Conservation (phyloP, 2,888 invertebrate species). For the Chymomyza caudatula region DNA sequence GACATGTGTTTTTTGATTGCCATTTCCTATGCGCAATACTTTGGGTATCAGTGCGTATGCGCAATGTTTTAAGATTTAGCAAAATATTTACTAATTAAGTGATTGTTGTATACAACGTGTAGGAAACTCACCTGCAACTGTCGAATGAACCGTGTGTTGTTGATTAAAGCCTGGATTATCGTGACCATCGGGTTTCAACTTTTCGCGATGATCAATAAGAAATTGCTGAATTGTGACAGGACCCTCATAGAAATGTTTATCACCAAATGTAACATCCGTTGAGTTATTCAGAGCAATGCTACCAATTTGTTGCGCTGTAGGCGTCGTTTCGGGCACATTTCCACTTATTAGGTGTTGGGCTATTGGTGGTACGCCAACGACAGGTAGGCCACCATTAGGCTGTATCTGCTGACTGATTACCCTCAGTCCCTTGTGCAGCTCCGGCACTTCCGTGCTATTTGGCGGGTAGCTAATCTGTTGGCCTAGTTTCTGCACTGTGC, state of each 20-base stretch:
- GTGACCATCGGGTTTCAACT: conserved; percentile 63
- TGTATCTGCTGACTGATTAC: conserved; percentile 64
- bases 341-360: conserved; percentile 53
- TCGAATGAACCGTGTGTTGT: conserved; percentile 38
- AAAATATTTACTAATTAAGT: neutral
- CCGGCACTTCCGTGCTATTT: conserved; percentile 60
- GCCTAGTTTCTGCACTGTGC: conserved; percentile 74
- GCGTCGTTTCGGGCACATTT: conserved; percentile 26
- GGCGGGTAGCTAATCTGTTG: conserved; percentile 68
- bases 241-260: conserved; percentile 87
- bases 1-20: conserved; percentile 3
- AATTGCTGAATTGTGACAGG: conserved; percentile 88
- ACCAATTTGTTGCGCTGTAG: conserved; percentile 79
- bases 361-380: conserved; percentile 10
- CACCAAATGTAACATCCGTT: conserved; percentile 86
- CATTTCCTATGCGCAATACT: conserved; percentile 4
- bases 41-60: neutral
- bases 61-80: neutral
- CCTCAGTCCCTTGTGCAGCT: conserved; percentile 65
- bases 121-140: conserved; percentile 44
- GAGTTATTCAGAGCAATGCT: conserved; percentile 84
- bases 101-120: neutral
- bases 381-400: conserved; percentile 26
- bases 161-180: conserved; percentile 67
- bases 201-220: conserved; percentile 79